Percentiles rank a stretch among this genome's conserved stretches.
Evolutionary conservation across 2,797 vertebrate species (phyloP).

Genomic region (Neoniphon sammara): DNA sequence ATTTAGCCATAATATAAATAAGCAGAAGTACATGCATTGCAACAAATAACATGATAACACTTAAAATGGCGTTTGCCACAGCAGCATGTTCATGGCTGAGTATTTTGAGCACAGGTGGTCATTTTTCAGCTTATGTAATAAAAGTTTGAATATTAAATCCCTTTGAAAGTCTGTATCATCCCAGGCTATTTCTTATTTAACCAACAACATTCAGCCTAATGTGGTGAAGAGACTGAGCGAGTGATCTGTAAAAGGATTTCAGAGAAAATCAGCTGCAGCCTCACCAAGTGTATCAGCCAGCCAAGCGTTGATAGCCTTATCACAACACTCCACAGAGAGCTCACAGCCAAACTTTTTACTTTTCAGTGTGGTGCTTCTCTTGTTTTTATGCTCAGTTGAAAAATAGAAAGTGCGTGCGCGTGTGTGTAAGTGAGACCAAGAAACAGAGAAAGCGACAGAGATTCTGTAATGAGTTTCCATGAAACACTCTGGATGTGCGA

Average conservation of each 20-base stretch:
- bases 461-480: conserved; percentile 76
- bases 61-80: conserved; percentile 32
- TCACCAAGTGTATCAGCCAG: conserved; percentile 72
- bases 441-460: conserved; percentile 63
- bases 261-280: conserved; percentile 63
- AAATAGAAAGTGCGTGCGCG: conserved; percentile 41
- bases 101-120: neutral
- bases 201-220: conserved; percentile 65
- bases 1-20: conserved; percentile 34
- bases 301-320: conserved; percentile 77
- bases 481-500: conserved; percentile 69
- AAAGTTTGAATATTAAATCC: conserved; percentile 30
- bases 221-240: conserved; percentile 68
- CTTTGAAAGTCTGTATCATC: conserved; percentile 39
- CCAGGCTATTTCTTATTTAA: conserved; percentile 49
- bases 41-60: neutral
- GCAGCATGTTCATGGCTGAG: neutral
- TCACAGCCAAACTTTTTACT: conserved; percentile 78
- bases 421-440: neutral
- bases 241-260: conserved; percentile 66
- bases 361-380: conserved; percentile 73
- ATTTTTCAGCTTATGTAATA: conserved; percentile 36
- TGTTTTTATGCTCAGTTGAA: conserved; percentile 64
- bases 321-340: conserved; percentile 76
- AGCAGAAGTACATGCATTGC: neutral